Evolutionary conservation across 1,140 invertebrate species (phyloP).

Genomic region (Drosophila arawakana): DNA sequence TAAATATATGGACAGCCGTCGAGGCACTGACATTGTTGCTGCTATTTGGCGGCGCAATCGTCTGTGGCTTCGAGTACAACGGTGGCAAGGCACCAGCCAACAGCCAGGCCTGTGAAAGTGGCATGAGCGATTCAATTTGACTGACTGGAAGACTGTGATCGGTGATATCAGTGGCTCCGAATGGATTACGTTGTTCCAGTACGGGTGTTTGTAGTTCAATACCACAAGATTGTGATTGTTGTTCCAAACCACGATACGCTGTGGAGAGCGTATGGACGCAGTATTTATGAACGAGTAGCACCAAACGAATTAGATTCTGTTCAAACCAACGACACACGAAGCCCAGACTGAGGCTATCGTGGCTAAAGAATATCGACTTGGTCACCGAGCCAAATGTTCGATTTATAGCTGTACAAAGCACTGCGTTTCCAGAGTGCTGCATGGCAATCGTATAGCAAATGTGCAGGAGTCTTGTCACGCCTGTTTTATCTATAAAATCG

Average conservation of each 20-base stretch:
- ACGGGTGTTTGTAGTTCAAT: slow-evolving; percentile 91
- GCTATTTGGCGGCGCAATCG: slow-evolving; percentile 53
- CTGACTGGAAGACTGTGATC: slow-evolving; percentile 54
- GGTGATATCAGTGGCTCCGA: slow-evolving; percentile 61
- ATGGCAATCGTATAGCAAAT: slow-evolving; percentile 91
- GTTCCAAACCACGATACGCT: slow-evolving; percentile 88
- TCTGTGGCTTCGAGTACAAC: slow-evolving; percentile 88
- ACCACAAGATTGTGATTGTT: slow-evolving; percentile 85
- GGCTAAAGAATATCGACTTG: slow-evolving; percentile 91
- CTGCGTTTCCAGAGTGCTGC: slow-evolving; percentile 88
- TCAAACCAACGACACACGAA: slow-evolving; percentile 92
- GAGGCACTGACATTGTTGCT: slow-evolving; percentile 63
- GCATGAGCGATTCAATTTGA: slow-evolving; percentile 85
- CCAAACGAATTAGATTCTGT: slow-evolving; percentile 90
- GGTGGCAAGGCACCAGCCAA: slow-evolving; percentile 90
- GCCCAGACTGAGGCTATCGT: slow-evolving; percentile 89
- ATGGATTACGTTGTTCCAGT: slow-evolving; percentile 87
- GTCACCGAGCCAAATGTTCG: slow-evolving; percentile 89
- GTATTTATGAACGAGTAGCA: slow-evolving; percentile 91
- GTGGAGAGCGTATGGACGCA: slow-evolving; percentile 91
- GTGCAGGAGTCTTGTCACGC: slow-evolving; percentile 87
- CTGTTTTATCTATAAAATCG: slow-evolving; percentile 85
- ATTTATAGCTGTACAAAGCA: slow-evolving; percentile 86
- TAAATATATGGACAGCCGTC: slow-evolving; percentile 86
- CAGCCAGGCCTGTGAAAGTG: slow-evolving; percentile 91